Base-by-base conservation (phyloP, 2,113 vertebrate species). In the Formicarius rufipectus region DNA sequence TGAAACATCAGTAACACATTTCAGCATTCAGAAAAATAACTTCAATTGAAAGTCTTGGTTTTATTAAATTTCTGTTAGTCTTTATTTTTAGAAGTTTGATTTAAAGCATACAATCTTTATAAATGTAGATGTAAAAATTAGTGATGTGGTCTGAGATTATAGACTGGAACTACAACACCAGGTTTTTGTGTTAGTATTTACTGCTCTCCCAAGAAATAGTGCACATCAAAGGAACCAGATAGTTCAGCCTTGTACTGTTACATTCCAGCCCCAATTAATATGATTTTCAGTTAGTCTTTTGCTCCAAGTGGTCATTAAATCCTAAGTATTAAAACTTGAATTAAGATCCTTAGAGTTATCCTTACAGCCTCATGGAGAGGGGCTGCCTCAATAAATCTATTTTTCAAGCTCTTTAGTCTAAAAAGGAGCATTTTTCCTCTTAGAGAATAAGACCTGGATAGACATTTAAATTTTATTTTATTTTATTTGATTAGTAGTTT, bases 231-330 rank as follows among this genome's bases (percentile, higher is more conserved):
- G 10, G 39, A 78, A 84, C 9, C 25, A 42, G 59, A 27, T 14
- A 0, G 0, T 42, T 87, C 4, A 4, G 44, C 12, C 4, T 1
- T 7, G 25, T 75, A 30, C 12, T 7, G 2, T 42, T 67, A 73
- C 37, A 64, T 77, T 59, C 52, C 59, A 76, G 16, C 18, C 58
- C 45, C 30, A 58, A 62, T 76, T 75, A 13, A 8, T 27, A 24
- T 4, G 31, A 69, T 79, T 73, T 94, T 76, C 69, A 76, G 40
- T 62, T 89, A 75, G 53, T 18, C 33, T 89, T 82, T 89, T 87
- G 27, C 40, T 91, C 31, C 53, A n/a, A 85, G 49, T 66, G 16
- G 39, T 81, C 52, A 89, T 66, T 71, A 92, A 88, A 67, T 59
- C 33, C 25, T 59, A 42, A 72, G 84, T 64, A 58, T 72, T 87